A percentile compares a stretch with the other conserved stretches of the same genome.
phyloP scores from a whole-genome alignment of 2,113 vertebrate genomes.

The Vulpes lagopus region DNA sequence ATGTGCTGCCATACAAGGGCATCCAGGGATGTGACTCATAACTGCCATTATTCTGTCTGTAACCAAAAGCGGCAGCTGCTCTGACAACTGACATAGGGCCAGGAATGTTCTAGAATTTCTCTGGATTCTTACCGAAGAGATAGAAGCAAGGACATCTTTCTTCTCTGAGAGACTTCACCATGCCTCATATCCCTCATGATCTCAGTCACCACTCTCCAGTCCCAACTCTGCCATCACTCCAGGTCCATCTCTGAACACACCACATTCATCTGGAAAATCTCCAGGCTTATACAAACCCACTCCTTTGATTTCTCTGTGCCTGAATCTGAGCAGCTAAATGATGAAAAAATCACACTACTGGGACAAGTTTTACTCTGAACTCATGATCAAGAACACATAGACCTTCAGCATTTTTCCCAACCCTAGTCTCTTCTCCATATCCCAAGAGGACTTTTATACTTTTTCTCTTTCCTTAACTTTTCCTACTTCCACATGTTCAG shows the following conservation, averaged over 20 bases:
- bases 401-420: background rate
- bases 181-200: background rate
- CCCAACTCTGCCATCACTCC: no score
- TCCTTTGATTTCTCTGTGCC: background rate
- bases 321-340: background rate
- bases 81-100: background rate
- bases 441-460: background rate
- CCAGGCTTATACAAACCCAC: background rate
- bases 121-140: background rate
- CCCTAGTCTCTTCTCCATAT: background rate
- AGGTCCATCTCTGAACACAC: background rate
- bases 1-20: background rate
- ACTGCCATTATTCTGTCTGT: background rate
- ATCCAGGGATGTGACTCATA: background rate
- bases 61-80: background rate
- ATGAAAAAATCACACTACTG: background rate
- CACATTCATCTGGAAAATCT: background rate
- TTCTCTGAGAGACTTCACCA: background rate
- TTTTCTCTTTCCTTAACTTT: background rate
- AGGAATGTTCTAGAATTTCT: background rate
- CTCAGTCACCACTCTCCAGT: background rate
- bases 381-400: background rate
- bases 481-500: background rate
- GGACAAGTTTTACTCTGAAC: background rate
- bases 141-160: background rate